phyloP scores from a whole-genome alignment of 2,888 invertebrate genomes.

The Eretmocerus hayati region DNA sequence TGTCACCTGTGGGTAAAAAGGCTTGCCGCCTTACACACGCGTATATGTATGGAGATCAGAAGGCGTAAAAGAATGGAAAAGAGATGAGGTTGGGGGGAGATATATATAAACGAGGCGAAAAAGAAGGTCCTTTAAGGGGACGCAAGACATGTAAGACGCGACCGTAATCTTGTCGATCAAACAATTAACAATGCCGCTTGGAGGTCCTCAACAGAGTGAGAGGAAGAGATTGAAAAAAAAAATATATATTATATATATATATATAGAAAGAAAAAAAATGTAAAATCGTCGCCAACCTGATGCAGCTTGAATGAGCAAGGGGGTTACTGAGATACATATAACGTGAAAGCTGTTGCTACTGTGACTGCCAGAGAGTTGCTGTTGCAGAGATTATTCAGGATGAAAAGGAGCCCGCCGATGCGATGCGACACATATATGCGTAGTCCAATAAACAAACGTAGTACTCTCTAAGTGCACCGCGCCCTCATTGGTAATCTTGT shows the following conservation, averaged over 20 bases:
- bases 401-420: constrained; percentile 30
- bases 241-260: no score
- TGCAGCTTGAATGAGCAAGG: no score
- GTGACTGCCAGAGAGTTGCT: no score
- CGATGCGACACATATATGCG: constrained; percentile 14
- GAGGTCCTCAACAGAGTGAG: constrained; percentile 9
- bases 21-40: constrained; percentile 14
- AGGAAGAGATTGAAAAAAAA: neutral
- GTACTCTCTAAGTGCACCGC: constrained; percentile 21
- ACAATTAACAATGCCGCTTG: constrained; percentile 45
- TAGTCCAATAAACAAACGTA: constrained; percentile 13
- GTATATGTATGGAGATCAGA: neutral
- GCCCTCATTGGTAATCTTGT: constrained; percentile 15
- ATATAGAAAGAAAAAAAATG: no score
- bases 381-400: constrained; percentile 24
- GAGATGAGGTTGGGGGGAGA: constrained; percentile 4
- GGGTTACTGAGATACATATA: no score
- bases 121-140: constrained; percentile 27
- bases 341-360: no score
- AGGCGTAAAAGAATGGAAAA: constrained; percentile 9
- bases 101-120: constrained; percentile 17
- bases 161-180: constrained; percentile 47
- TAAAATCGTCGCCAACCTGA: no score
- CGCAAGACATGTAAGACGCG: constrained; percentile 43
- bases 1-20: constrained; percentile 23